Evolutionary conservation across 1,140 invertebrate species (phyloP).

Genomic region (Papilio xuthus): DNA sequence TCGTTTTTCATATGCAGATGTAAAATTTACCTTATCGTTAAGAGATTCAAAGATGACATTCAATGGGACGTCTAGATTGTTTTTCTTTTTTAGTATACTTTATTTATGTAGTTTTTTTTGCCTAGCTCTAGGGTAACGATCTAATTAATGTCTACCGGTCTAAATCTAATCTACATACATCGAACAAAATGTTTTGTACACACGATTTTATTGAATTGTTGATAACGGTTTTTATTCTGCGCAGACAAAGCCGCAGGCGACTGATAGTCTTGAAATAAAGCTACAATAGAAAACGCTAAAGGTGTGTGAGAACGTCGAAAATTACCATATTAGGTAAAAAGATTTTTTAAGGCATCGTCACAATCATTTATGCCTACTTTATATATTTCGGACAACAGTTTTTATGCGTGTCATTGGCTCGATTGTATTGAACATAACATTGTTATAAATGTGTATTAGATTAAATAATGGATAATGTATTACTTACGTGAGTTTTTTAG

Average conservation of each 20-base stretch:
- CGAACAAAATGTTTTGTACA: too few relatives aligned
- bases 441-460: constrained; percentile 27
- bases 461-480: constrained; percentile 26
- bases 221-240: too few relatives aligned
- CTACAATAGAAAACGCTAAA: neutral
- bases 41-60: neutral
- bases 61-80: neutral
- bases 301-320: neutral
- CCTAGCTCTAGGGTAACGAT: too few relatives aligned
- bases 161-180: too few relatives aligned
- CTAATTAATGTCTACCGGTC: too few relatives aligned
- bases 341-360: neutral
- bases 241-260: too few relatives aligned
- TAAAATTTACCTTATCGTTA: neutral
- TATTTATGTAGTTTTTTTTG: too few relatives aligned
- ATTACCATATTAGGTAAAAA: neutral
- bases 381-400: neutral
- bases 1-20: neutral
- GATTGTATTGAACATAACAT: neutral
- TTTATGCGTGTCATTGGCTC: neutral
- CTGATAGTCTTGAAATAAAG: too few relatives aligned
- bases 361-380: constrained; percentile 12
- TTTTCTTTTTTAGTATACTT: too few relatives aligned
- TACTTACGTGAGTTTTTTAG: constrained; percentile 9
- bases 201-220: too few relatives aligned